A percentile compares a stretch with the other conserved stretches of the same genome.
Evolutionary conservation across 2,888 invertebrate genomes (phyloP).

Genomic region (Drosophila seclusa): DNA sequence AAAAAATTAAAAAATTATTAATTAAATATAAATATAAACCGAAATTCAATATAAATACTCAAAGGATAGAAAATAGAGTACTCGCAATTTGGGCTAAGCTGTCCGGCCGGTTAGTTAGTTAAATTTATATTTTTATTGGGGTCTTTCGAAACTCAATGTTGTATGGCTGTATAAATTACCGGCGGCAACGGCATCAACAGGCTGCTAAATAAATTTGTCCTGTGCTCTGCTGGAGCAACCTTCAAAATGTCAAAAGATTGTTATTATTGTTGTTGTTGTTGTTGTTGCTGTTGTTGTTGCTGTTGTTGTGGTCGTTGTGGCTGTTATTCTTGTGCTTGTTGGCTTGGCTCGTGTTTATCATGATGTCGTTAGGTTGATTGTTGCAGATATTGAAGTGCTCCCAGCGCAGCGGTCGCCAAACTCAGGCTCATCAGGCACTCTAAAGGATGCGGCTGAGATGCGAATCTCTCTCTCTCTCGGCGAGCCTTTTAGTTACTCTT

Average conservation of each 20-base stretch:
- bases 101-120: conserved; percentile 5
- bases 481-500: conserved; percentile 56
- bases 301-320: conserved; percentile 11
- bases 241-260: conserved; percentile 69
- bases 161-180: conserved; percentile 62
- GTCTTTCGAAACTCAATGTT: neutral
- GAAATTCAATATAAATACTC: neutral
- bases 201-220: conserved; percentile 43
- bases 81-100: neutral
- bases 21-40: neutral
- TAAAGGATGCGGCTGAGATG: conserved; percentile 18
- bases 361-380: conserved; percentile 69
- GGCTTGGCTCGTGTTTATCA: conserved; percentile 57
- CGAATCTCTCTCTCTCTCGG: conserved; percentile 1
- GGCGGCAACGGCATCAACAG: conserved; percentile 36
- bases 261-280: conserved; percentile 13
- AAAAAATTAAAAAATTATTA: neutral
- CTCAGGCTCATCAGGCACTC: conserved; percentile 32
- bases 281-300: conserved; percentile 11
- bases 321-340: conserved; percentile 18
- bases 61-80: neutral
- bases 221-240: conserved; percentile 45
- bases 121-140: conserved; percentile 44
- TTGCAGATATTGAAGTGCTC: conserved; percentile 42
- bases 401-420: conserved; percentile 28